These are phyloP conservation scores for Chamaea fasciata DNA, from an alignment of 2,113 vertebrate genomes.

Conservation along the genomic window DNA sequence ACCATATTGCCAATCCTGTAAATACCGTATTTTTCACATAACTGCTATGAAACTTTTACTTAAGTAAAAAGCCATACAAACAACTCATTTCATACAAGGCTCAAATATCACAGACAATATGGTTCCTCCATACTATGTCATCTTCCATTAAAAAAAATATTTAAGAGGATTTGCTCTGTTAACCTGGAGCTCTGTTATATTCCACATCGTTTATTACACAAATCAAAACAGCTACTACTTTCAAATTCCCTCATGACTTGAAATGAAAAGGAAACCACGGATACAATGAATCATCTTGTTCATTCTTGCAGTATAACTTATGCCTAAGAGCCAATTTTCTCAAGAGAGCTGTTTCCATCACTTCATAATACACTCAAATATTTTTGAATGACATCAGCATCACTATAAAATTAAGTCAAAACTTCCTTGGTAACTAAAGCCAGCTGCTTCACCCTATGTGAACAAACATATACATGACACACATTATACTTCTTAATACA, in stretches of 20 bases:
- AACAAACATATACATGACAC: neutral
- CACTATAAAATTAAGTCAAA: neutral
- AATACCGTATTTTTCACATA: rapidly evolving
- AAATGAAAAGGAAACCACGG: neutral
- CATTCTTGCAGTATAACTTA: neutral
- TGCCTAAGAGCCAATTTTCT: neutral
- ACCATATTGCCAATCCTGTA: neutral
- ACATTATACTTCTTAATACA: neutral
- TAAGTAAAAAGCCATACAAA: neutral
- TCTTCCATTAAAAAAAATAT: neutral
- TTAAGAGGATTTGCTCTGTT: neutral
- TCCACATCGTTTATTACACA: neutral
- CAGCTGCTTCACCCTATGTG: neutral
- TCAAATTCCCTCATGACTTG: neutral
- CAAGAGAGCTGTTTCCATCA: neutral
- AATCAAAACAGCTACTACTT: neutral
- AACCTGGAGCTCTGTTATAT: neutral
- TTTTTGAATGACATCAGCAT: neutral
- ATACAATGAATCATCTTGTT: neutral
- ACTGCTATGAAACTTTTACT: neutral
- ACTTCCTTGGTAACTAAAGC: neutral
- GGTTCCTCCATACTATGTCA: neutral
- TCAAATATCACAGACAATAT: neutral
- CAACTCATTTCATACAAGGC: neutral
- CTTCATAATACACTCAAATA: neutral